A percentile compares a stretch with the other conserved stretches of the same genome.
These are phyloP conservation scores for Petrocephalus zakoni DNA, from an alignment of 2,113 vertebrate species.

Conservation along the genomic window DNA sequence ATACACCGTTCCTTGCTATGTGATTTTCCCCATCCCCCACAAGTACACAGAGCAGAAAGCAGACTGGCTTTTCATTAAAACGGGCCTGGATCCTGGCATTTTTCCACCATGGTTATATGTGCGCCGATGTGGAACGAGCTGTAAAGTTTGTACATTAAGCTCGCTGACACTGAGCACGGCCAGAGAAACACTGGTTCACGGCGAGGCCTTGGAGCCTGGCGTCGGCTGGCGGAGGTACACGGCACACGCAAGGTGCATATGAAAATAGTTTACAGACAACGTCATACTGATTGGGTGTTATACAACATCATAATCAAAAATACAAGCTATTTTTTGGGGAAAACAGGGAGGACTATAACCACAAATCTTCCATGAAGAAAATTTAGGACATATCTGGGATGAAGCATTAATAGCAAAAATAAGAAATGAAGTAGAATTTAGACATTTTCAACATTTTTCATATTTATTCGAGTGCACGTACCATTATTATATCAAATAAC, in stretches of 20 bases:
- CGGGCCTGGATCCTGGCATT: background rate
- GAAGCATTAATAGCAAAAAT: background rate
- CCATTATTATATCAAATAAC: background rate
- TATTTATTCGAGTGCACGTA: background rate
- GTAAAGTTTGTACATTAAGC: background rate
- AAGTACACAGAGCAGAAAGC: background rate
- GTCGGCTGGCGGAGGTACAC: background rate
- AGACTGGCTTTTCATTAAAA: background rate
- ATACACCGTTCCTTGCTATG: background rate
- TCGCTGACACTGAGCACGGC: background rate
- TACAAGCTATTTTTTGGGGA: background rate
- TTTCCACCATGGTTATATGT: background rate
- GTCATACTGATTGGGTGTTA: background rate
- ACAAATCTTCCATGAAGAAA: background rate
- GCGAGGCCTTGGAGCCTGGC: background rate
- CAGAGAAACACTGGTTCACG: background rate
- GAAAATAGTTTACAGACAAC: background rate
- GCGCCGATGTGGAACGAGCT: background rate
- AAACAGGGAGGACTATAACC: background rate
- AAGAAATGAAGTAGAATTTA: background rate
- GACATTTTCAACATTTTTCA: background rate
- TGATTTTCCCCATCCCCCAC: background rate
- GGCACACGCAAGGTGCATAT: background rate
- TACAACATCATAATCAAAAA: background rate
- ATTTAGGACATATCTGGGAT: background rate